Evolutionary conservation across 2,797 vertebrate genomes (phyloP), one percentile per base, ranked within the genome.

Genomic region (Microchirus variegatus): DNA sequence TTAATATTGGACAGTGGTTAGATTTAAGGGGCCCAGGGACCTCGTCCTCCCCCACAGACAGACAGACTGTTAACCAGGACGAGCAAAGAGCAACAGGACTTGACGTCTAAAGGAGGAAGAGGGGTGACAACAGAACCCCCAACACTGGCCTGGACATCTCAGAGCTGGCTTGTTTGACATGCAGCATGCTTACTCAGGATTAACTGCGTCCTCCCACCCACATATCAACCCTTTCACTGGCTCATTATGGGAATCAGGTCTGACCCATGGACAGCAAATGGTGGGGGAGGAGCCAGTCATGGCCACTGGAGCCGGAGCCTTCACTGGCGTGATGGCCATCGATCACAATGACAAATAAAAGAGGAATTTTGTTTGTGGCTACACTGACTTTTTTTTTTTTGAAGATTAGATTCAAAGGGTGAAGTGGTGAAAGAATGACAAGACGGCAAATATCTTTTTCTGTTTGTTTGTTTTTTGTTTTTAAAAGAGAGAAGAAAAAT

Each of bases 1-100:
- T 93, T 94, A 92, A 94, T 94, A 88, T 93, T 93, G 86, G 88
- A 93, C 90, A 83, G 81, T 68, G 53, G 78, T 85, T 71, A 84
- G 83, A 90, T 87, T 90, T 82, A 80, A 84, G 78, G 61, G 50
- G 67, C 65, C 82, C 54, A 2, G 63, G 55, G 80, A 77, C 77
- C 80, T 73, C 56, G 7, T 36, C 67, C 72, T 64, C 80, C 81
- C 78, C 66, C 69, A 50, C 67, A 72, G 52, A 69, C 63, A 51
- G 73, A 67, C 65, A 50, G 71, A 50, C 65, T 47, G 72, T 67
- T 53, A 66, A 80, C 75, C 68, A 69, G 73, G 69, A 48, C 22
- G 17, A 47, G 67, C 31, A 49, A 47, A 48, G 60, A 78, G 62
- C 11, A 11, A 69, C 46, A 70, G 70, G 63, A 82, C 79, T 56